phyloP scores from a whole-genome alignment of 2,113 vertebrate genomes.

The Equus przewalskii region DNA sequence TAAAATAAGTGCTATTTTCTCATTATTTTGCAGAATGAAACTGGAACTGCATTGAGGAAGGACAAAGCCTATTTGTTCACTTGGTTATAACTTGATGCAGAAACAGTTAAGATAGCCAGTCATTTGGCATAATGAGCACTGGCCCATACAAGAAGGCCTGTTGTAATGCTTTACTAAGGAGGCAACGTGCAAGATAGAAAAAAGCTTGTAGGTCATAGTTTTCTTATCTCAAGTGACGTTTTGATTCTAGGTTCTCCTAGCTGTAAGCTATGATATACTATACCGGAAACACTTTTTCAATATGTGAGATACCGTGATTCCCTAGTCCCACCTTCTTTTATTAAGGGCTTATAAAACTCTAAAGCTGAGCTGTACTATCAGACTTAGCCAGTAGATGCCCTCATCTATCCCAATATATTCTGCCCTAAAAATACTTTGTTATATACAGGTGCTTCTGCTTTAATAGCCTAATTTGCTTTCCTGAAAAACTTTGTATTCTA shows the following conservation, averaged over 20 bases:
- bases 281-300: neutral
- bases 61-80: neutral
- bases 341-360: neutral
- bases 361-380: neutral
- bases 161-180: neutral
- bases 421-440: neutral
- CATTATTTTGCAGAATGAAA: neutral
- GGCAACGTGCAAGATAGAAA: neutral
- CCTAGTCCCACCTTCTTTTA: neutral
- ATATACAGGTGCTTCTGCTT: neutral
- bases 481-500: conserved; percentile 9
- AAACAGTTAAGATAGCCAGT: neutral
- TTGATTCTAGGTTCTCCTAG: neutral
- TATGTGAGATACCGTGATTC: neutral
- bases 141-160: neutral
- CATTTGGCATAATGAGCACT: neutral
- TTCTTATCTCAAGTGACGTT: neutral
- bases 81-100: neutral
- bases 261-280: neutral
- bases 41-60: neutral
- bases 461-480: neutral
- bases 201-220: neutral
- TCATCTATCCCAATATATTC: neutral
- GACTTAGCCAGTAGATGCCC: neutral
- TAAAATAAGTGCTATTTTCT: neutral